Evolutionary conservation across 2,797 vertebrate genomes (phyloP), one percentile per base, ranked within the genome.

Genomic region (Gephyroberyx darwinii): DNA sequence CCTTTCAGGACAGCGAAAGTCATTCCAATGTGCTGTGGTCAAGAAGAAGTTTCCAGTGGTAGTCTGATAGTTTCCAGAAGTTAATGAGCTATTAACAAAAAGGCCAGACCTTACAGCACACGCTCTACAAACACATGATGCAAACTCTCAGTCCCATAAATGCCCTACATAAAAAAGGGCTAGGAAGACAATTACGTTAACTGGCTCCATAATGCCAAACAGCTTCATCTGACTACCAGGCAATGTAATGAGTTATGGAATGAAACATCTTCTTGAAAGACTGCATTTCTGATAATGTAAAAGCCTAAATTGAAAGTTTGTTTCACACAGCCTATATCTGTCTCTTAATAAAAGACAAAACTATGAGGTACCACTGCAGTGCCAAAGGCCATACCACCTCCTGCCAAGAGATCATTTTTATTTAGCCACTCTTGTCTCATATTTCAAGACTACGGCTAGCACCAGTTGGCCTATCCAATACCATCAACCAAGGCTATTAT

Each of bases 321-420:
- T 43, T 12, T 33, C 17, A 53, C 51, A 31, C 54, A 66, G 41
- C 43, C 52, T 13, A 52, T 16, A 55, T 62, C 8, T 12, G 66
- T 71, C 41, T 43, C 19, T n/a, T 22, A 66, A 41, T n/a, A 47
- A 19, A 20, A 47, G 17, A 54, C 16, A 30, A 45, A 31, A 43
- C 41, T 20, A 2, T 22, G 30, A 20, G 19, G 16, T 14, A 14
- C 52, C 30, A 19, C 9, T n/a, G 26, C 39, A 45, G 52, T 43
- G 37, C 8, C 51, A 54, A 26, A 31, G 64, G 55, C 16, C 17
- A n/a, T 6, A 37, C 22, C 33, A 19, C 14, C 55, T 31, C 17
- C 17, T 39, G 55, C 55, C 31, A 58, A 39, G 55, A 58, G 35
- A 58, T 58, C 20, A 37, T 39, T 53, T 35, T 26, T 17, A 55